phyloP scores from a whole-genome alignment of 2,797 vertebrate species.

The Melanotaenia boesemani region DNA sequence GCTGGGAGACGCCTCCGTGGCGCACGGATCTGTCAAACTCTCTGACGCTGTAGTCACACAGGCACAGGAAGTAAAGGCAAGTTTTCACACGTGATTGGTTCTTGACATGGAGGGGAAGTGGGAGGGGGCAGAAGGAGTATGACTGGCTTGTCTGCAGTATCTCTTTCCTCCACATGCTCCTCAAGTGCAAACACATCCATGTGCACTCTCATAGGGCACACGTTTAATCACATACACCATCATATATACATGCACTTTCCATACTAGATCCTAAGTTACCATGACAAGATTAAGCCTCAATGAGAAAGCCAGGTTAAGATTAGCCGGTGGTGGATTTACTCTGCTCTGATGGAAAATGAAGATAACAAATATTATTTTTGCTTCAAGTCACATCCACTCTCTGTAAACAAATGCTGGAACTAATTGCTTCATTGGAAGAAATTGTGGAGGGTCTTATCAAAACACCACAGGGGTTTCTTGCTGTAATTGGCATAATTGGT shows the following conservation, averaged over 20 bases:
- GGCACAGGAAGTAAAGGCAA: constrained; percentile 86
- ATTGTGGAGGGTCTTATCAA: constrained; percentile 82
- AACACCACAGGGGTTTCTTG: constrained; percentile 79
- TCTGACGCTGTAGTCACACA: constrained; percentile 90
- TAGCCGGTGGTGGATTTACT: constrained; percentile 76
- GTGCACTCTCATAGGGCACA: constrained; percentile 26
- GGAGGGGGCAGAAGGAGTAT: constrained; percentile 71
- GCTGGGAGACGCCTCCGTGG: constrained; percentile 94
- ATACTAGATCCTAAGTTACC: constrained; percentile 73
- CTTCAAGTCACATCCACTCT: constrained; percentile 73
- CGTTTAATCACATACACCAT: constrained; percentile 28
- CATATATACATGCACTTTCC: constrained; percentile 7
- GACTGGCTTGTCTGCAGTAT: constrained; percentile 74
- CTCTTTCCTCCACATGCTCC: constrained; percentile 54
- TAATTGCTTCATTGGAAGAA: constrained; percentile 81
- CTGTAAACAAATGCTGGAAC: constrained; percentile 84
- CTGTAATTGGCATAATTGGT: constrained; percentile 81
- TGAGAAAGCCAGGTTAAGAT: constrained; percentile 82
- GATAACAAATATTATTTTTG: constrained; percentile 79
- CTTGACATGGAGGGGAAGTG: constrained; percentile 79
- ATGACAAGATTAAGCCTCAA: constrained; percentile 81
- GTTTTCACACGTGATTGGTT: constrained; percentile 89
- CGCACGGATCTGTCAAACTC: constrained; percentile 98
- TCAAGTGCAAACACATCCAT: constrained; percentile 53
- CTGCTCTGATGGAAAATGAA: constrained; percentile 72